Base-by-base conservation (phyloP, 2,797 vertebrate species). In the Coranthus polyacanthus region DNA sequence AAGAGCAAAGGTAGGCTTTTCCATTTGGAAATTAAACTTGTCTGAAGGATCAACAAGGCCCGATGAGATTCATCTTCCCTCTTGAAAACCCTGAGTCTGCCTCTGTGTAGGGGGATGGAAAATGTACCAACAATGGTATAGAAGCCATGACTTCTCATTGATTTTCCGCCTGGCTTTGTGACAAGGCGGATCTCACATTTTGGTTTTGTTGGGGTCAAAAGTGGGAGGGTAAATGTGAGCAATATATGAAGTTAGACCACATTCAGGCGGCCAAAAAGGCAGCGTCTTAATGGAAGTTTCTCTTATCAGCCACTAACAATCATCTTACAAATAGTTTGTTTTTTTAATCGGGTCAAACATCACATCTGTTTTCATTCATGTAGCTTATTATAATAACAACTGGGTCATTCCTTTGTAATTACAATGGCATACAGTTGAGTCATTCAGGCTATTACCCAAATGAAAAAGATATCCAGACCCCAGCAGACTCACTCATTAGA, bases 151-250 rank as follows among this genome's bases (percentile, higher is more conserved):
- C 68, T 85, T 75, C 64, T 71, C 65, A 81, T 79, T 80, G 82
- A 89, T 89, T 88, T 84, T 83, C 75, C 61, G 54, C 79, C 60
- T 29, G 18, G 74, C 68, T 87, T 85, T 78, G 79, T 67, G 62
- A 83, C 56, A 57, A 49, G 52, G 54, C 53, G 1, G 34, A 55
- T 65, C 58, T 68, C 15, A 18, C 67, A 38, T 81, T 75, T 73
- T 55, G 69, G 73, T 69, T 71, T 78, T 57, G 72, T 65, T 50
- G 53, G 62, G 78, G 72, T 78, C 68, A 83, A 70, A 72, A 64
- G 62, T 71, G 59, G 70, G 62, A 83, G 68, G 71, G 59, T 36
- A 69, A 65, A 45, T 67, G 61, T 21, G 45, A 67, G 64, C 3
- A 42, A 49, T 54, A 37, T 32, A 64, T 53, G 59, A 71, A 55